A percentile compares a stretch with the other conserved stretches of the same genome.
These are phyloP conservation scores for Triplophysa dalaica DNA, from an alignment of 2,113 vertebrate species.

Conservation along the genomic window DNA sequence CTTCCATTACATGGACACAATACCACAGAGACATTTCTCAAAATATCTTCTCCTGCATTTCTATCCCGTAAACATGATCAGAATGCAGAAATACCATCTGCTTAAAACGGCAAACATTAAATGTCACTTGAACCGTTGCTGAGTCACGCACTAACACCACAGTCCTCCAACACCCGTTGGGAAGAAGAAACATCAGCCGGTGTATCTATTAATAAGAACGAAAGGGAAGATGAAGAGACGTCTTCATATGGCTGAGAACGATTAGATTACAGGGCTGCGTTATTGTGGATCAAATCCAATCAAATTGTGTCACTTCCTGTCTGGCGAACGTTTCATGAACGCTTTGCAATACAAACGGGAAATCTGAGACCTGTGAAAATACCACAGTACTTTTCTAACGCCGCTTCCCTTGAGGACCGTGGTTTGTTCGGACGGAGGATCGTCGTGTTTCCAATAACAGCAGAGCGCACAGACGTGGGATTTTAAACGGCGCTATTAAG, in stretches of 20 bases:
- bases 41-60: not conserved
- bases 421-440: not conserved
- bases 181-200: not conserved
- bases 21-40: not conserved
- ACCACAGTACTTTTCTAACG: not conserved
- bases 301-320: constrained; percentile 38
- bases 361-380: constrained; percentile 19
- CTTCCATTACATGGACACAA: not conserved
- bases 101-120: constrained; percentile 29
- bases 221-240: not conserved
- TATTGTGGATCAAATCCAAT: constrained; percentile 50
- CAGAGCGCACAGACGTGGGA: constrained; percentile 14
- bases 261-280: constrained; percentile 53
- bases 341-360: constrained; percentile 5
- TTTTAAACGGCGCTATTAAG: not conserved
- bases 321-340: constrained; percentile 22
- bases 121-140: not conserved
- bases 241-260: no score
- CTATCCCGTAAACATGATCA: constrained; percentile 16
- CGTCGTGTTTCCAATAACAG: constrained; percentile 15
- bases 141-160: constrained; percentile 30
- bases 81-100: constrained; percentile 42
- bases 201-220: constrained; percentile 1
- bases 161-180: not conserved
- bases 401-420: constrained; percentile 15